Percentiles rank a stretch among this genome's conserved stretches.
Conservation (phyloP, 2,113 vertebrate species). For the Hippocampus mohnikei region DNA sequence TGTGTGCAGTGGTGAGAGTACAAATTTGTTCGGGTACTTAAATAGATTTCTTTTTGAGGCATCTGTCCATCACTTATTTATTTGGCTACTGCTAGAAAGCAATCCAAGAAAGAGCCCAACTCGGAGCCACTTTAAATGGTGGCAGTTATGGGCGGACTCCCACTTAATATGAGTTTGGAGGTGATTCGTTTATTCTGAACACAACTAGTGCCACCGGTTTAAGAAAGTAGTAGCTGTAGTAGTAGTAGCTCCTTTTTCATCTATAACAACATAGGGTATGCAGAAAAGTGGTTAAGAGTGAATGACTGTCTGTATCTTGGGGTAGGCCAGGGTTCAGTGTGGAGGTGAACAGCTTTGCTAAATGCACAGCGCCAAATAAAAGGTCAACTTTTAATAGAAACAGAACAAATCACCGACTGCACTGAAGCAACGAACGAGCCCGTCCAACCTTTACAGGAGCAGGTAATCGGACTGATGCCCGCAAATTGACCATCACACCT, state of each 20-base stretch:
- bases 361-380: neutral
- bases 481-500: constrained; percentile 24
- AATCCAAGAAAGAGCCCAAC: neutral
- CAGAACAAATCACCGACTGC: constrained; percentile 10
- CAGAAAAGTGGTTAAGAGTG: too few relatives aligned
- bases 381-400: constrained; percentile 10
- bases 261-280: too few relatives aligned
- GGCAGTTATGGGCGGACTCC: neutral
- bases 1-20: neutral
- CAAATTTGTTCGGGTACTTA: neutral
- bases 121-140: neutral
- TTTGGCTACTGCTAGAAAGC: neutral
- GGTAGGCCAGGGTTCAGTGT: constrained; percentile 17
- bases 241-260: too few relatives aligned
- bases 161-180: neutral
- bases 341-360: neutral
- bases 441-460: neutral
- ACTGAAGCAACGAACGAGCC: neutral
- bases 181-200: neutral
- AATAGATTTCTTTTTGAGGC: neutral
- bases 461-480: constrained; percentile 3
- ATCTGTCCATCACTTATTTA: neutral
- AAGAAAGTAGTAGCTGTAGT: too few relatives aligned
- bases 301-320: neutral
- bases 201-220: neutral